Evolutionary conservation across 1,140 invertebrate species (phyloP).

Genomic region (Formica exsecta): DNA sequence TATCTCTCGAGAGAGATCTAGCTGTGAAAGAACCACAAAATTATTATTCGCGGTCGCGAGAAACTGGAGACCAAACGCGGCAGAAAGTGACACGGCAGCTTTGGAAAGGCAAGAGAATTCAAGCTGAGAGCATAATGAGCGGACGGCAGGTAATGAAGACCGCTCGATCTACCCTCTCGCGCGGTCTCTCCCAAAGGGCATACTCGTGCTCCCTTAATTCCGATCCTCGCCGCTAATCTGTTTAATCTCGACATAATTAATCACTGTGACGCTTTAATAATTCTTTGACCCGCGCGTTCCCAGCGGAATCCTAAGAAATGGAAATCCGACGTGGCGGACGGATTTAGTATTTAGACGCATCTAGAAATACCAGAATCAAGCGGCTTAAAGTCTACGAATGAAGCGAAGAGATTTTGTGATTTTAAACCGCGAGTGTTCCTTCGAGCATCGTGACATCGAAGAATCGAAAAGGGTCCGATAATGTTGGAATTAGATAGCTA

Average conservation of each 20-base stretch:
- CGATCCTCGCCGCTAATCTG: slow-evolving; percentile 71
- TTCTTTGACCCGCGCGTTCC: slow-evolving; percentile 57
- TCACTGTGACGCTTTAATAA: slow-evolving; percentile 76
- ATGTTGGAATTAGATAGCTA: not conserved
- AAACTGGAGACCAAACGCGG: slow-evolving; percentile 18
- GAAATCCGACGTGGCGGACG: not conserved
- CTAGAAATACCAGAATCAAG: slow-evolving; percentile 20
- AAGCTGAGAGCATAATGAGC: slow-evolving; percentile 82
- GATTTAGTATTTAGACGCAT: slow-evolving; percentile 9
- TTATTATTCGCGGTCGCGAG: slow-evolving; percentile 7
- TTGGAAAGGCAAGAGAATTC: slow-evolving; percentile 69
- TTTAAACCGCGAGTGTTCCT: not conserved
- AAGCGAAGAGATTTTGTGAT: not conserved
- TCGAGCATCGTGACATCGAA: not conserved
- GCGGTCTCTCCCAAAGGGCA: slow-evolving; percentile 69
- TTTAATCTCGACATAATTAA: slow-evolving; percentile 79
- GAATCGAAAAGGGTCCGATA: not conserved
- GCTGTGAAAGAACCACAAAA: slow-evolving; percentile 19
- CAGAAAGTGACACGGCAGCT: slow-evolving; percentile 49
- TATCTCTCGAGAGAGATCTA: slow-evolving; percentile 9
- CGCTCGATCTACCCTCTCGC: slow-evolving; percentile 77
- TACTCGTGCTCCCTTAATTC: slow-evolving; percentile 64
- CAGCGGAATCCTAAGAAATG: slow-evolving; percentile 38
- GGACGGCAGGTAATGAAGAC: slow-evolving; percentile 80
- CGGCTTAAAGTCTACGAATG: not conserved